Evolutionary conservation across 2,888 invertebrate genomes (phyloP).

Genomic region (Coleophora flavipennella): DNA sequence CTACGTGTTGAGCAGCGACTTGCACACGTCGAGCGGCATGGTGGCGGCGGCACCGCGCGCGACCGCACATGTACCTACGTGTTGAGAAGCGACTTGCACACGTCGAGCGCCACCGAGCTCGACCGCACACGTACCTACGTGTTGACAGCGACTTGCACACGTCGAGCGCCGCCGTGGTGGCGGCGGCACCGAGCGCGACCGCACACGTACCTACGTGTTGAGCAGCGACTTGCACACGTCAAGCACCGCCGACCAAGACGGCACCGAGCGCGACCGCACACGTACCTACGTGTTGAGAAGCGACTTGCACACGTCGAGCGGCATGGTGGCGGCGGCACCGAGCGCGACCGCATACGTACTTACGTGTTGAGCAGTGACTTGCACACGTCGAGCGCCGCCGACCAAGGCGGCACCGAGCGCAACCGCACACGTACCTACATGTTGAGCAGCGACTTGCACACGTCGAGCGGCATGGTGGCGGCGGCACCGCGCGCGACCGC

Average conservation of each 20-base stretch:
- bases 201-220: conserved; percentile 72
- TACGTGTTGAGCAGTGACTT: conserved; percentile 97
- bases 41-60: conserved; percentile 95
- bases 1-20: conserved; percentile 86
- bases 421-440: conserved; percentile 93
- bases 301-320: too few relatives aligned
- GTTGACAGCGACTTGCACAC: conserved; percentile 22
- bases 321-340: too few relatives aligned
- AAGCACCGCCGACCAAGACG: conserved; percentile 75
- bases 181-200: conserved; percentile 71
- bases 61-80: conserved; percentile 73
- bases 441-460: conserved; percentile 94
- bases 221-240: conserved; percentile 87
- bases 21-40: conserved; percentile 95
- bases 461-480: conserved; percentile 95
- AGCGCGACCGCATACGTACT: too few relatives aligned
- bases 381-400: conserved; percentile 95
- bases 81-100: too few relatives aligned
- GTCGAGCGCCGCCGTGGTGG: background rate
- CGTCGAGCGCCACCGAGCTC: background rate
- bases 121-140: conserved; percentile 80
- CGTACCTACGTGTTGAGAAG: conserved; percentile 79
- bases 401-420: conserved; percentile 96
- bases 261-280: conserved; percentile 95
- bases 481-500: conserved; percentile 97